Evolutionary conservation across 2,797 vertebrate species (phyloP).

Genomic region (Mareca strepera): DNA sequence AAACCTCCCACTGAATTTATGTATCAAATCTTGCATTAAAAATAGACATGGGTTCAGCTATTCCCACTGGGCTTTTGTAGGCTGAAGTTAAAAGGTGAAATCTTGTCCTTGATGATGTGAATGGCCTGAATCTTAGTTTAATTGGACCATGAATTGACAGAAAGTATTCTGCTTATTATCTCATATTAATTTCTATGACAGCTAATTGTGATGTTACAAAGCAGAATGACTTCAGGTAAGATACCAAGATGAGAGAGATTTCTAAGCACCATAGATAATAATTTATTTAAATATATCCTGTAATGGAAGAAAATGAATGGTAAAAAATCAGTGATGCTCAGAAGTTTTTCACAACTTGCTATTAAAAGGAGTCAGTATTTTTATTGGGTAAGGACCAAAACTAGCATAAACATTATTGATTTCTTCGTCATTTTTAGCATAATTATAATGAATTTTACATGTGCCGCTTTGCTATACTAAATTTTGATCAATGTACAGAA

Average conservation of each 20-base stretch:
- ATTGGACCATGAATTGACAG: not conserved
- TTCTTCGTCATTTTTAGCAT: conserved; percentile 32
- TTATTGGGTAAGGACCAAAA: not conserved
- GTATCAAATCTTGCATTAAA: not conserved
- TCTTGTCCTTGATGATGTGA: not conserved
- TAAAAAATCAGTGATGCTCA: not conserved
- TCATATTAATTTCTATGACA: not conserved
- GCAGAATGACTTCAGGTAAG: not conserved
- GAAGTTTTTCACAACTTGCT: not conserved
- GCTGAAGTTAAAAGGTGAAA: not conserved
- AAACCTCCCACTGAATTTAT: conserved; percentile 1
- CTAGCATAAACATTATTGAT: not conserved
- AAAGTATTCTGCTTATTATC: not conserved
- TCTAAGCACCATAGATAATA: not conserved
- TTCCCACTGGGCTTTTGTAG: not conserved
- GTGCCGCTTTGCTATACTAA: not conserved
- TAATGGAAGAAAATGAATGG: not conserved
- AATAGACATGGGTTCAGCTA: not conserved
- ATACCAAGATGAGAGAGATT: not conserved
- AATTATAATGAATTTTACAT: conserved; percentile 3
- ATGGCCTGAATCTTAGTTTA: not conserved
- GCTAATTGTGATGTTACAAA: conserved; percentile 10
- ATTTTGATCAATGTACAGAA: conserved; percentile 34
- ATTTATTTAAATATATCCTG: not conserved
- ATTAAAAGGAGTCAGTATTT: not conserved